Percentiles rank a stretch among this genome's conserved stretches.
Conservation (phyloP, 2,888 invertebrate genomes). For the Syrista parreyssii region DNA sequence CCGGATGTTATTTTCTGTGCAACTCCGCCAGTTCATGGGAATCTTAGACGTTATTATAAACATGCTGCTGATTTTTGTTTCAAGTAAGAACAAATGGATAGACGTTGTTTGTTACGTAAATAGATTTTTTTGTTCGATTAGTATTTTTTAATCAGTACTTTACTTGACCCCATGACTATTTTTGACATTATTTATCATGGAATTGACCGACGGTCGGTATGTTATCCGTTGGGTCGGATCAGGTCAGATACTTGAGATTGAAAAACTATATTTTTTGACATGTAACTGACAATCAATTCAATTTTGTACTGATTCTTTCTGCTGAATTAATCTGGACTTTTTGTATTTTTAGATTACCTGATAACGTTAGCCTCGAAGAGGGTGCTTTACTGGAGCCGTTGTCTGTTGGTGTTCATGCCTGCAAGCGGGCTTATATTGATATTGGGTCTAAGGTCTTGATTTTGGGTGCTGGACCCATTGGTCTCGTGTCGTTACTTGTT, state of each 20-base stretch:
- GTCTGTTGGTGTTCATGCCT: slow-evolving; percentile 94
- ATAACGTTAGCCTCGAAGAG: slow-evolving; percentile 90
- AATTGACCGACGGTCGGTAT: no score
- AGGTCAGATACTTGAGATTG: no score
- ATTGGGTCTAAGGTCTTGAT: slow-evolving; percentile 80
- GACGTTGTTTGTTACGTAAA: no score
- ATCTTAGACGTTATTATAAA: slow-evolving; percentile 85
- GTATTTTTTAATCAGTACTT: no score
- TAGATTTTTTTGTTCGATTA: no score
- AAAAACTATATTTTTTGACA: no score
- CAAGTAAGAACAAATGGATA: slow-evolving; percentile 70
- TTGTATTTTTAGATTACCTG: slow-evolving; percentile 77
- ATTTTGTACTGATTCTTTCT: no score
- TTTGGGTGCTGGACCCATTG: slow-evolving; percentile 90
- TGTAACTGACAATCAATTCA: no score
- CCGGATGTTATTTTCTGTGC: slow-evolving; percentile 90
- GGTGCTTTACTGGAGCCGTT: slow-evolving; percentile 94
- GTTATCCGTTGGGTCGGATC: no score
- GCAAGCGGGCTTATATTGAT: slow-evolving; percentile 82
- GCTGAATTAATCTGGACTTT: no score
- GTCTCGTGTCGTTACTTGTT: slow-evolving; percentile 81
- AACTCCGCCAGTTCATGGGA: slow-evolving; percentile 95
- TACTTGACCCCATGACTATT: no score
- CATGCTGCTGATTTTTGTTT: slow-evolving; percentile 92
- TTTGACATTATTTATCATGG: no score